Evolutionary conservation across 2,888 invertebrate genomes (phyloP), one percentile per base, ranked within the genome.

Genomic region (Anthoptus insignis): DNA sequence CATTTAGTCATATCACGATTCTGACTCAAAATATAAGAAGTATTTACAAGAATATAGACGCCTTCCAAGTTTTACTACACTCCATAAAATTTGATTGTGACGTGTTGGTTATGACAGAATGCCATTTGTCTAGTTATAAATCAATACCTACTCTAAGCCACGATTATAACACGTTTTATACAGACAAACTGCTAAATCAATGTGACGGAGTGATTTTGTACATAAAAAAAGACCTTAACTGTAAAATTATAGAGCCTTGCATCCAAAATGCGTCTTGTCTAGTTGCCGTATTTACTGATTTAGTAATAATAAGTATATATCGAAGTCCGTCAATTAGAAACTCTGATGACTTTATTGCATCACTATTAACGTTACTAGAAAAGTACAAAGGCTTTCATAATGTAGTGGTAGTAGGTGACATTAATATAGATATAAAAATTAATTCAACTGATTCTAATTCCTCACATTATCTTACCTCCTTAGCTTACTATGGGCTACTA

Each of bases 1-100:
- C 50, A 27, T 13, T 14, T 9, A 52, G 16, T 14, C 50, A 52
- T 11, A 11, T 52, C 11, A 52, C 50, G 24, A 29, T 52, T 16
- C 29, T 52, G 9, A 52, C 50, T 29, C 58, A 64, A 42, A 42
- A 42, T 3, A 42, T 42, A 19, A 42, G 42, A 42, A 42, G 42
- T 19, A 42, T 47, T 47, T 47, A 47, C 24, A 47, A 47, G 47
- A 47, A 47, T 47, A 22, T 47, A 6, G 47, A 47, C 5, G 21
- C 47, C n/a, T 47, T 47, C 16, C 47, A 47, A 24, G 47, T 47
- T 16, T n/a, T 47, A 24, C 16, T 47, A 47, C 47, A 47, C 47
- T 47, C 47, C 47, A n/a, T 47, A 6, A 47, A 47, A 47, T n/a
- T 24, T 24, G 22, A 47, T 6, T 47, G 47, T 47, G 47, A 47